phyloP scores from a whole-genome alignment of 2,888 invertebrate genomes.

The Nezara viridula region DNA sequence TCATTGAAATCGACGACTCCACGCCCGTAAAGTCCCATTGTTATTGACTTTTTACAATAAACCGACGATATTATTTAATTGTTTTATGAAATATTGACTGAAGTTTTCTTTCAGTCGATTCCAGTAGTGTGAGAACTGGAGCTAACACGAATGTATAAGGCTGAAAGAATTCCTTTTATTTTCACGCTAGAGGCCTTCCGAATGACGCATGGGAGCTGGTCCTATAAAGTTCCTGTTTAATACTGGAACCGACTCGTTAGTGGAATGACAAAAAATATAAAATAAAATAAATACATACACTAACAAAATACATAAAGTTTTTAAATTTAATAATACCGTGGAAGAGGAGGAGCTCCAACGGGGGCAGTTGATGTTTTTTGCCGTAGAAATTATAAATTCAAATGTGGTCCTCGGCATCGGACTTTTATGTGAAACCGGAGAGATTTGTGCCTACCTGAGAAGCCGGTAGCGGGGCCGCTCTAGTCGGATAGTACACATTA shows the following conservation, averaged over 20 bases:
- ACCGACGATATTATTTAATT: no score
- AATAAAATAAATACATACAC: neutral
- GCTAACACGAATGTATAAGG: neutral
- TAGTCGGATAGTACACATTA: neutral
- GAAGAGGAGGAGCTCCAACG: neutral
- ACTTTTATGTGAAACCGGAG: conserved; percentile 48
- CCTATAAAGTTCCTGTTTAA: conserved; percentile 5
- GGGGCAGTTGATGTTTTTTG: conserved; percentile 34
- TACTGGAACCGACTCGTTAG: neutral
- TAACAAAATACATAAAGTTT: neutral
- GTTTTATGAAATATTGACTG: no score
- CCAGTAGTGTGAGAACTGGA: neutral
- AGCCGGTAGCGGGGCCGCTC: neutral
- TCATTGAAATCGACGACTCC: no score
- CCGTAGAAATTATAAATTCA: conserved; percentile 49
- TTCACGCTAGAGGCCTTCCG: neutral
- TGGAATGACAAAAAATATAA: neutral
- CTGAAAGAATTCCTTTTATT: neutral
- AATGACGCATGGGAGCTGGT: neutral
- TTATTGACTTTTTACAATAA: no score
- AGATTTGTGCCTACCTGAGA: conserved; percentile 31
- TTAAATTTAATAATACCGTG: conserved; percentile 51
- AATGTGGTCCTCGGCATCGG: conserved; percentile 39
- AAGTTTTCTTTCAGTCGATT: no score
- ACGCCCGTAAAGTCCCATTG: no score